Percentiles rank a stretch among this genome's conserved stretches.
phyloP scores from a whole-genome alignment of 2,797 vertebrate species.

The Paramormyrops hopkinsi region DNA sequence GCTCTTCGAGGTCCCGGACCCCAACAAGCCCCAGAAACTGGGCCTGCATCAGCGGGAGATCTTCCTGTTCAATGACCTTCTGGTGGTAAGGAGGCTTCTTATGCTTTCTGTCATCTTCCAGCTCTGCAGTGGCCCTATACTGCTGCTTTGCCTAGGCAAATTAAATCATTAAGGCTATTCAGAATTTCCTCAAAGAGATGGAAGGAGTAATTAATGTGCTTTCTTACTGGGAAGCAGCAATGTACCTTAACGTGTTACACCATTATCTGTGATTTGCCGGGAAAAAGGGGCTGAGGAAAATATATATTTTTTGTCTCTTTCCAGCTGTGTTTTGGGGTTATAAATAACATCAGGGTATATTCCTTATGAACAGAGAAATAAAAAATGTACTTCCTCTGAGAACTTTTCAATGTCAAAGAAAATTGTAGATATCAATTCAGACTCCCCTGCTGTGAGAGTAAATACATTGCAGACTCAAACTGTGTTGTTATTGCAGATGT shows the following conservation, averaged over 20 bases:
- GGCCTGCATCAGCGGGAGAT: slow-evolving; percentile 94
- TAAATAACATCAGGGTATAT: background rate
- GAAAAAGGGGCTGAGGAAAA: background rate
- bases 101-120: background rate
- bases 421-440: background rate
- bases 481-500: background rate
- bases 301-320: background rate
- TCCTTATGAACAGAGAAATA: slow-evolving; percentile 8
- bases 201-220: background rate
- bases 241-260: background rate
- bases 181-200: background rate
- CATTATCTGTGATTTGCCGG: background rate
- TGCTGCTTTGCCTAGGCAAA: background rate
- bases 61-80: slow-evolving; percentile 95
- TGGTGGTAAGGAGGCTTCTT: slow-evolving; percentile 72
- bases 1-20: slow-evolving; percentile 93
- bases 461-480: background rate
- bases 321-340: background rate
- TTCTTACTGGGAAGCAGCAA: background rate
- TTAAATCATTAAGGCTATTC: background rate
- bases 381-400: background rate
- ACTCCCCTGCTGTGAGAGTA: background rate
- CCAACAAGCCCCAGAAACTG: slow-evolving; percentile 92
- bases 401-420: background rate
- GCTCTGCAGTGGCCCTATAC: background rate